Percentiles rank a stretch among this genome's conserved stretches.
These are phyloP conservation scores for Borostomias antarcticus DNA, from an alignment of 2,797 vertebrate species.

Conservation along the genomic window DNA sequence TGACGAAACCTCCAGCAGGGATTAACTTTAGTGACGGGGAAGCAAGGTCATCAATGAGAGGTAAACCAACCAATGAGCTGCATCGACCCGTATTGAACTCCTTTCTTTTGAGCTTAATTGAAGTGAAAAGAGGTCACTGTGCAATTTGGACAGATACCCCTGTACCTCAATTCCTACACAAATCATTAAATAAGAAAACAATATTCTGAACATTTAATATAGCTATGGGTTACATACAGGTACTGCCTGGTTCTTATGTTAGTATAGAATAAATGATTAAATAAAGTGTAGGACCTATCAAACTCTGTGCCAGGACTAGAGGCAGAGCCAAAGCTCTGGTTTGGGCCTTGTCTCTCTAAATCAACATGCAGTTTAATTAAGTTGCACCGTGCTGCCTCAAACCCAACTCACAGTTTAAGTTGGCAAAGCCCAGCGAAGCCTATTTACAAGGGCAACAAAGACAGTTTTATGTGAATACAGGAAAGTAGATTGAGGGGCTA, in stretches of 20 bases:
- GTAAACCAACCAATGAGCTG: background rate
- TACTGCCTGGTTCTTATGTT: too few relatives aligned
- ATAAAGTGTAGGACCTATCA: conserved; percentile 58
- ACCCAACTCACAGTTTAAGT: conserved; percentile 66
- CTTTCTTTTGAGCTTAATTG: conserved; percentile 7
- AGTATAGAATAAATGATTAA: too few relatives aligned
- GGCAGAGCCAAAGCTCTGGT: conserved; percentile 56
- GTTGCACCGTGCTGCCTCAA: conserved; percentile 58
- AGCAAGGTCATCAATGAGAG: background rate
- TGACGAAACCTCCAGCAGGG: conserved; percentile 2
- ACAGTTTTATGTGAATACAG: conserved; percentile 61
- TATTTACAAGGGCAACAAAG: conserved; percentile 70
- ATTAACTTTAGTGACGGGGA: background rate
- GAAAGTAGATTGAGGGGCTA: conserved; percentile 65
- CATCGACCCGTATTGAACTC: conserved; percentile 1
- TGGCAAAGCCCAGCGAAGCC: conserved; percentile 62
- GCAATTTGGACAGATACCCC: background rate
- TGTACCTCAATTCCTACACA: conserved; percentile 28
- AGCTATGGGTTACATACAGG: too few relatives aligned
- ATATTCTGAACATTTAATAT: background rate
- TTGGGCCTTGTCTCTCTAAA: conserved; percentile 66
- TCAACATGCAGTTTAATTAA: conserved; percentile 74
- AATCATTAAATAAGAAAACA: background rate
- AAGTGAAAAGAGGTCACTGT: conserved; percentile 11
- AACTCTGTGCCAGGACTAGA: conserved; percentile 44